Evolutionary conservation across 1,140 invertebrate species (phyloP), one percentile per base, ranked within the genome.

Genomic region (Ceratosolen fusciceps): DNA sequence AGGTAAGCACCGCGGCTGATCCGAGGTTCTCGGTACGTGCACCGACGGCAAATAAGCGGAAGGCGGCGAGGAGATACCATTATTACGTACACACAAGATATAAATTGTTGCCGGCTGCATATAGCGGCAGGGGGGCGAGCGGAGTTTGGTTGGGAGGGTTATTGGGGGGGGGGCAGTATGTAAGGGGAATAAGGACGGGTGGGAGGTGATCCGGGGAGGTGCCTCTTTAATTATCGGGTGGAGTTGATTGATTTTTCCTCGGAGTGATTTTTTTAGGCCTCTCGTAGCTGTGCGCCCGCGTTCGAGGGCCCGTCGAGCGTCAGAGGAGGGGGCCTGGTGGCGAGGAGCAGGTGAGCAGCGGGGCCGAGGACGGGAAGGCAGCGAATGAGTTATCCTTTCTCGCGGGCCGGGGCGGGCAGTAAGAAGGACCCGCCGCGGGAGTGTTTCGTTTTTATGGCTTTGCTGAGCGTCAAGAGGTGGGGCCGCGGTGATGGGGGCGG

Each of bases 11-110:
- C n/a, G n/a, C n/a, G n/a, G n/a, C n/a, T n/a, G n/a, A n/a, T n/a
- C n/a, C n/a, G n/a, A n/a, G n/a, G n/a, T n/a, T n/a, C n/a, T n/a
- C 49, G 49, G 3, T 21, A 16, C 9, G 21, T 52, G 21, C 10
- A 21, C 21, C 60, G 34, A 65, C 9, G 5, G 60, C 7, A 31
- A 31, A 31, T 72, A n/a, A 24, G 68, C 47, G 9, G 31, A n/a
- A 68, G 56, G 54, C n/a, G 71, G 39, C n/a, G 29, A 14, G 26
- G 43, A 31, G 71, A n/a, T n/a, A n/a, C n/a, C n/a, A 73, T 73
- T 56, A 73, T 73, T 56, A 37, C 58, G 49, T 73, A 56, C 52
- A 73, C 56, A 73, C 71, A 73, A 73, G 71, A 58, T 73, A 73
- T 73, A 58, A 73, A 56, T 73, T 73, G 56, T 56, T 73, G 14